Evolutionary conservation across 1,140 invertebrate species (phyloP).

Genomic region (Sarcophaga bullata): DNA sequence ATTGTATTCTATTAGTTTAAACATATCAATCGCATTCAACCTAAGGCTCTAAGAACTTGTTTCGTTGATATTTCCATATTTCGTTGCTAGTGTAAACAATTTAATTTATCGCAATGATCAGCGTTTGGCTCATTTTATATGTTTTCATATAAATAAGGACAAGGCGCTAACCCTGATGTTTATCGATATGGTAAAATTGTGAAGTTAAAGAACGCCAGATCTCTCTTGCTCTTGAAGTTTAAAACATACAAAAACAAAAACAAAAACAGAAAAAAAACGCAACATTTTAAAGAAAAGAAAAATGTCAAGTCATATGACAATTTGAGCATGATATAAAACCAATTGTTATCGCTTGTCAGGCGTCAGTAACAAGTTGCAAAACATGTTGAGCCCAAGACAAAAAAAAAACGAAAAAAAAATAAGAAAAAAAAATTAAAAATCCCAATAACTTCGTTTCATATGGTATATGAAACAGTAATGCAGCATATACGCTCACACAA

Average conservation of each 20-base stretch:
- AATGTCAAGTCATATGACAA: conserved; percentile 42
- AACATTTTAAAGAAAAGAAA: neutral
- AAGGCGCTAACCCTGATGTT: conserved; percentile 40
- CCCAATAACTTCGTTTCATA: conserved; percentile 18
- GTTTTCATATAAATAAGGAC: conserved; percentile 12
- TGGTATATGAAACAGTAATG: conserved; percentile 29
- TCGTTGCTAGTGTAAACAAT: neutral
- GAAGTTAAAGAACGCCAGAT: conserved; percentile 28
- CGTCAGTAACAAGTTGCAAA: conserved; percentile 44
- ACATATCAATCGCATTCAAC: no score
- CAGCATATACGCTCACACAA: neutral
- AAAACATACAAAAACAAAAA: neutral
- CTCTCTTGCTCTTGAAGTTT: neutral
- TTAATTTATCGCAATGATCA: neutral
- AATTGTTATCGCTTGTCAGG: conserved; percentile 45
- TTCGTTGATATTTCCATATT: neutral
- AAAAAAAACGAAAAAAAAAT: neutral
- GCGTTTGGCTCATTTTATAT: neutral
- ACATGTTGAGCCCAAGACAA: conserved; percentile 33
- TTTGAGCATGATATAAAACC: conserved; percentile 41
- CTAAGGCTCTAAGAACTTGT: no score
- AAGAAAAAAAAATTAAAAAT: neutral
- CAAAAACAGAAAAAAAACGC: neutral
- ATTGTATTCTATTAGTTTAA: no score
- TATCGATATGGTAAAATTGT: conserved; percentile 38